Evolutionary conservation across 2,113 vertebrate genomes (phyloP).

Genomic region (Nycticebus coucang): DNA sequence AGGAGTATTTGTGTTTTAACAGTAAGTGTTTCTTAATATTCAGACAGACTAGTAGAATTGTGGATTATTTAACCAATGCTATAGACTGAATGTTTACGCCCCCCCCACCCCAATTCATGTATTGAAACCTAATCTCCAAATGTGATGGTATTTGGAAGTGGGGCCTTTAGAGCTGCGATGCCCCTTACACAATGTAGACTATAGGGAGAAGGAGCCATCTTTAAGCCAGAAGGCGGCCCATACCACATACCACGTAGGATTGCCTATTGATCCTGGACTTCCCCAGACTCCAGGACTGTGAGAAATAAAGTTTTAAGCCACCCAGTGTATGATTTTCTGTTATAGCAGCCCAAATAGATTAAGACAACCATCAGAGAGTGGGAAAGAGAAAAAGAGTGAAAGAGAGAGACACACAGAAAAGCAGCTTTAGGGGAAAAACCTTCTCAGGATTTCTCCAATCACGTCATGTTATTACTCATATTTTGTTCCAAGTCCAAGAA

Average conservation of each 20-base stretch:
- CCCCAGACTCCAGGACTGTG: neutral
- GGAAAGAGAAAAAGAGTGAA: too few species aligned
- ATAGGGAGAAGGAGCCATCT: neutral
- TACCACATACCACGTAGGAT: neutral
- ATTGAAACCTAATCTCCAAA: neutral
- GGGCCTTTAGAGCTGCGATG: neutral
- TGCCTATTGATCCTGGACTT: neutral
- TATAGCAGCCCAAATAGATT: neutral
- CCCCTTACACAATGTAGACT: neutral
- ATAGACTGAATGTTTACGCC: neutral
- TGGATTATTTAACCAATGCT: neutral
- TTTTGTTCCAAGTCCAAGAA: neutral
- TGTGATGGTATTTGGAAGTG: neutral
- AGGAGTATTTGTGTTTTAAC: neutral
- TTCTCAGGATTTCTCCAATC: neutral
- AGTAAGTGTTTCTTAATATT: neutral
- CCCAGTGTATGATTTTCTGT: neutral
- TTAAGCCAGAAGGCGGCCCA: neutral
- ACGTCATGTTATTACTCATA: neutral
- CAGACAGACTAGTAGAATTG: neutral
- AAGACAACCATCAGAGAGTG: neutral
- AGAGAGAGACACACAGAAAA: too few species aligned
- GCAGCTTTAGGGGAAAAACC: neutral
- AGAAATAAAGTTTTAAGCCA: neutral
- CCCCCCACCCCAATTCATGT: neutral